phyloP scores from a whole-genome alignment of 2,888 invertebrate genomes.

The Pachydiplax longipennis region DNA sequence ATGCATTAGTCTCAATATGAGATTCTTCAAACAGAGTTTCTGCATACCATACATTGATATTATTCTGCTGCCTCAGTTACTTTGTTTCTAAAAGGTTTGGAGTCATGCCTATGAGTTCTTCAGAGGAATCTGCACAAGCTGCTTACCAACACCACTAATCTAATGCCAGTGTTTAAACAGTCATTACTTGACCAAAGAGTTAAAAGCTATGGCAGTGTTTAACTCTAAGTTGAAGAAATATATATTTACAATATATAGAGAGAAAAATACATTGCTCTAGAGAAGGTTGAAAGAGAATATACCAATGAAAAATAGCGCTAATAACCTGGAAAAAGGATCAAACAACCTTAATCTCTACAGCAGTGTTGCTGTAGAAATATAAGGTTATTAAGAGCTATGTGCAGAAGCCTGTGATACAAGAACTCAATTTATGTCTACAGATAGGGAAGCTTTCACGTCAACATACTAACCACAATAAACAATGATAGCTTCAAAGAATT shows the following conservation, averaged over 20 bases:
- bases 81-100: slow-evolving; percentile 20
- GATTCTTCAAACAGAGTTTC: slow-evolving; percentile 46
- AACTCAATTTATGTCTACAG: slow-evolving; percentile 47
- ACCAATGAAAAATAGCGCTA: slow-evolving; percentile 15
- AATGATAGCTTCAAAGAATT: slow-evolving; percentile 49
- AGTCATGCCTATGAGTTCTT: slow-evolving; percentile 32
- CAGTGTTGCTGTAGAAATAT: background rate
- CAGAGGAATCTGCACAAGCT: slow-evolving; percentile 49
- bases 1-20: slow-evolving; percentile 48
- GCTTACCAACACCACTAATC: slow-evolving; percentile 31
- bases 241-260: slow-evolving; percentile 44
- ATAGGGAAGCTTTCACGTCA: slow-evolving; percentile 50
- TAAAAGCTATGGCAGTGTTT: slow-evolving; percentile 46
- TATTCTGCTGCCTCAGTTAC: slow-evolving; percentile 39
- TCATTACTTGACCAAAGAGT: slow-evolving; percentile 9
- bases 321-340: slow-evolving; percentile 24
- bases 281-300: slow-evolving; percentile 21
- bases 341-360: background rate
- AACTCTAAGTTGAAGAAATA: slow-evolving; percentile 38
- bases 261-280: slow-evolving; percentile 45
- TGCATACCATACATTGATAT: slow-evolving; percentile 48
- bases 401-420: slow-evolving; percentile 49
- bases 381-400: slow-evolving; percentile 46
- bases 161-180: background rate
- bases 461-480: slow-evolving; percentile 50